Conservation (phyloP, 2,888 invertebrate species). For the Chrysomela aeneicollis region DNA sequence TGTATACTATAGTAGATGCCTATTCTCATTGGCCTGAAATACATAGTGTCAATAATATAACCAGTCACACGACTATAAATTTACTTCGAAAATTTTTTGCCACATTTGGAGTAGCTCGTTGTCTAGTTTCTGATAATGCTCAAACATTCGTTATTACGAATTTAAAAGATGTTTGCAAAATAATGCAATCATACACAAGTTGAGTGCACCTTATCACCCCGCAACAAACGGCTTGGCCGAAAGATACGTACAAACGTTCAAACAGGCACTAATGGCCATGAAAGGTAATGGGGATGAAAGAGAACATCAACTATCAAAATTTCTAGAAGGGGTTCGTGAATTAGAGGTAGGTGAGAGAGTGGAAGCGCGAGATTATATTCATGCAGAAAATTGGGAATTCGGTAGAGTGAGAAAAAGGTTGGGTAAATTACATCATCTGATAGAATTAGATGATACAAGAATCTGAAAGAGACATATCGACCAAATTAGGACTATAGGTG, state of each 20-base stretch:
- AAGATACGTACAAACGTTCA: slow-evolving; percentile 30
- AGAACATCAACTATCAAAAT: background rate
- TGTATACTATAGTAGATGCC: slow-evolving; percentile 17
- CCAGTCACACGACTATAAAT: slow-evolving; percentile 22
- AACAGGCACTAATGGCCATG: too few relatives aligned
- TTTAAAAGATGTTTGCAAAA: slow-evolving; percentile 36
- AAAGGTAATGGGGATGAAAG: too few relatives aligned
- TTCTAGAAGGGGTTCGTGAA: background rate
- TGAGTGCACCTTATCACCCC: slow-evolving; percentile 40
- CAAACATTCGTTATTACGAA: slow-evolving; percentile 36
- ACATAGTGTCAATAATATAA: background rate
- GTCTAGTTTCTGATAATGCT: slow-evolving; percentile 39
- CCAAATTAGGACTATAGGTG: too few relatives aligned
- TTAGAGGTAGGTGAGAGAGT: slow-evolving; percentile 28
- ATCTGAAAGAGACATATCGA: slow-evolving; percentile 37
- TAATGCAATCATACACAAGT: slow-evolving; percentile 36
- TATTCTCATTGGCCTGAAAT: too few relatives aligned
- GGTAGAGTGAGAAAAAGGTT: slow-evolving; percentile 31
- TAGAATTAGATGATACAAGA: slow-evolving; percentile 34
- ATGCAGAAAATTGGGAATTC: slow-evolving; percentile 39
- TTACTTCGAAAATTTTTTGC: slow-evolving; percentile 20
- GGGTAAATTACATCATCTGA: slow-evolving; percentile 37
- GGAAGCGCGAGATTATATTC: slow-evolving; percentile 25
- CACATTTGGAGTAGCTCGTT: slow-evolving; percentile 38
- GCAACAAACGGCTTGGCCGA: slow-evolving; percentile 42